Conservation (phyloP, 2,113 vertebrate species). For the cat (Felis catus) region DNA sequence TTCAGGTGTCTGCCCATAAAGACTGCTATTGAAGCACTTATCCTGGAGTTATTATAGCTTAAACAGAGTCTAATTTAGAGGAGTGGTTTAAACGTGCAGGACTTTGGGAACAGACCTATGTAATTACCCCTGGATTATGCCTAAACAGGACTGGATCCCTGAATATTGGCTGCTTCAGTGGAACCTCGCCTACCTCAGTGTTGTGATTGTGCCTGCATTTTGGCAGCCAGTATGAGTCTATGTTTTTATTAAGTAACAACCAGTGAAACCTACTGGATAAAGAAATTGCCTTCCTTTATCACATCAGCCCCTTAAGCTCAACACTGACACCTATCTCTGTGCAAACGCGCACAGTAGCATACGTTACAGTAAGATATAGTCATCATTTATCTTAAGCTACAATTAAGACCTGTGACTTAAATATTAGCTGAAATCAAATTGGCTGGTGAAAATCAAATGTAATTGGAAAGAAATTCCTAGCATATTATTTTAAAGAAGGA, state of each 20-base stretch:
- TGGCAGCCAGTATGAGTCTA: not conserved
- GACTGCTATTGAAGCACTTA: not conserved
- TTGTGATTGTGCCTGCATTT: not conserved
- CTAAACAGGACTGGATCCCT: not conserved
- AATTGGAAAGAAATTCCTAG: not conserved
- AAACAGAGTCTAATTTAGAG: not conserved
- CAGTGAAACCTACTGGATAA: not conserved
- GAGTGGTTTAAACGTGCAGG: not conserved
- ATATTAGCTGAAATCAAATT: not conserved
- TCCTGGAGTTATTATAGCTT: not conserved
- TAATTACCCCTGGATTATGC: not conserved
- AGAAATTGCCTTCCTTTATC: not conserved
- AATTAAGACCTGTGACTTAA: not conserved
- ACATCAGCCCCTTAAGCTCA: not conserved
- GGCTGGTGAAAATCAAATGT: not conserved
- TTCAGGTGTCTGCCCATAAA: not conserved
- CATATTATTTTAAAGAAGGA: not conserved
- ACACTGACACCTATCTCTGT: not conserved
- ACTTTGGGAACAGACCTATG: not conserved
- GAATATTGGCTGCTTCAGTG: not conserved
- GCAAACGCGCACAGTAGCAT: fast-evolving
- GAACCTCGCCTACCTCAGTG: not conserved
- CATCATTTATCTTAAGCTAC: not conserved
- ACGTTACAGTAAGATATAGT: not conserved
- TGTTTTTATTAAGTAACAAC: not conserved